Conservation (phyloP, 2,888 invertebrate species). For the Sympetrum striolatum region DNA sequence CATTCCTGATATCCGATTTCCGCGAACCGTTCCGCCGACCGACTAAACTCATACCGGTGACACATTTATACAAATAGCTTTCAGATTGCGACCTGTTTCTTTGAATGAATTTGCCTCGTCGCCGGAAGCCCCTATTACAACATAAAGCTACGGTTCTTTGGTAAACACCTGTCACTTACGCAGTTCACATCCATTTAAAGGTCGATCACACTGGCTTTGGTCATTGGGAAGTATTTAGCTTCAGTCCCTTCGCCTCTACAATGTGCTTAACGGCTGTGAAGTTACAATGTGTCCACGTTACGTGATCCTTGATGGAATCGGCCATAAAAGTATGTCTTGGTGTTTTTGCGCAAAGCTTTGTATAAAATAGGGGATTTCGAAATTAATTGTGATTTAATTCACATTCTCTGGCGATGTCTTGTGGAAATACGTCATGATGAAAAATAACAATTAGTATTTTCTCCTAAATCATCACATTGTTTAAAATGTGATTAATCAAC, state of each 20-base stretch:
- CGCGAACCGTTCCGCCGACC: background rate
- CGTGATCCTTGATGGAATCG: too few relatives aligned
- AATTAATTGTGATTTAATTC: too few relatives aligned
- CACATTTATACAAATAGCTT: slow-evolving; percentile 26
- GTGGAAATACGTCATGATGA: too few relatives aligned
- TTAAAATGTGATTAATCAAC: too few relatives aligned
- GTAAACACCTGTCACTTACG: background rate
- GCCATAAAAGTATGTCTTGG: too few relatives aligned
- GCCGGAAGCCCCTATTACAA: background rate
- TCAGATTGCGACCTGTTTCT: background rate
- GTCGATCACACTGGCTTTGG: background rate
- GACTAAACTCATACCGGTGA: background rate
- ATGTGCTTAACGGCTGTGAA: too few relatives aligned
- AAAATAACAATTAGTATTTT: too few relatives aligned
- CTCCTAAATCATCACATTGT: too few relatives aligned
- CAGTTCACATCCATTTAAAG: background rate
- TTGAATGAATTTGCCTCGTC: background rate
- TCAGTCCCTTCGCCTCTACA: background rate
- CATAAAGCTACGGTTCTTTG: background rate
- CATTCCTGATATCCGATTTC: background rate
- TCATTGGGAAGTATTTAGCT: background rate
- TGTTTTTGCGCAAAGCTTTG: too few relatives aligned
- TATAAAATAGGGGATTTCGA: too few relatives aligned
- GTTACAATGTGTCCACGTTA: too few relatives aligned
- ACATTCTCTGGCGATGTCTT: too few relatives aligned